These are phyloP conservation scores for Isurus oxyrinchus DNA, from an alignment of 2,113 vertebrate genomes.

Conservation along the genomic window DNA sequence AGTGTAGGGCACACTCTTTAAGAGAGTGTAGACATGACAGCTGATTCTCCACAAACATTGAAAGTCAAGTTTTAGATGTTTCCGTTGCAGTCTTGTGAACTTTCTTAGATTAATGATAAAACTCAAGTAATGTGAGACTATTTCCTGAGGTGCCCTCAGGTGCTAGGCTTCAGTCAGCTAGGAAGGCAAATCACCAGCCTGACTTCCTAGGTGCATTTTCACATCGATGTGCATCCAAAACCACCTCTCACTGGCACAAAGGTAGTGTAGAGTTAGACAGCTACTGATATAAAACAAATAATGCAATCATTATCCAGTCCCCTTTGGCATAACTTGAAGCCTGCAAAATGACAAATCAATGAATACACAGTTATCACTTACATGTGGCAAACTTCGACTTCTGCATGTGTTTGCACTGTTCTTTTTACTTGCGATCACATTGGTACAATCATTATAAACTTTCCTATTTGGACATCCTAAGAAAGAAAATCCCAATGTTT, in stretches of 20 bases:
- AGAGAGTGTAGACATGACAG: background rate
- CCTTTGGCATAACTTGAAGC: background rate
- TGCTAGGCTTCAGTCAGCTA: background rate
- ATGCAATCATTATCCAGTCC: background rate
- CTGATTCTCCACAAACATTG: background rate
- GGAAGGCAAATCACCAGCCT: background rate
- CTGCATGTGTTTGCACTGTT: conserved; percentile 45
- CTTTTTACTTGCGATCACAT: conserved; percentile 44
- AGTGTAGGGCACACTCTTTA: background rate
- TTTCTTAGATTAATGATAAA: background rate
- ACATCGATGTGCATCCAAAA: background rate
- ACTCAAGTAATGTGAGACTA: background rate
- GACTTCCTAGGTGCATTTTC: background rate
- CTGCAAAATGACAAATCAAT: background rate
- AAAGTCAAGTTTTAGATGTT: background rate
- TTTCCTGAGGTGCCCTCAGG: background rate
- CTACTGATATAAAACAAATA: background rate
- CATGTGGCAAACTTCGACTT: conserved; percentile 46
- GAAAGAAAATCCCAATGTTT: conserved; percentile 16
- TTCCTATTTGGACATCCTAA: conserved; percentile 51
- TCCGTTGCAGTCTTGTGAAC: background rate
- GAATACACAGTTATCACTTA: conserved; percentile 40
- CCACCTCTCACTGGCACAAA: background rate
- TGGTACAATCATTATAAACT: conserved; percentile 48
- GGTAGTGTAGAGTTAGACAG: background rate